Evolutionary conservation across 2,113 vertebrate species (phyloP), one percentile per base, ranked within the genome.

Genomic region (Formicarius rufipectus): DNA sequence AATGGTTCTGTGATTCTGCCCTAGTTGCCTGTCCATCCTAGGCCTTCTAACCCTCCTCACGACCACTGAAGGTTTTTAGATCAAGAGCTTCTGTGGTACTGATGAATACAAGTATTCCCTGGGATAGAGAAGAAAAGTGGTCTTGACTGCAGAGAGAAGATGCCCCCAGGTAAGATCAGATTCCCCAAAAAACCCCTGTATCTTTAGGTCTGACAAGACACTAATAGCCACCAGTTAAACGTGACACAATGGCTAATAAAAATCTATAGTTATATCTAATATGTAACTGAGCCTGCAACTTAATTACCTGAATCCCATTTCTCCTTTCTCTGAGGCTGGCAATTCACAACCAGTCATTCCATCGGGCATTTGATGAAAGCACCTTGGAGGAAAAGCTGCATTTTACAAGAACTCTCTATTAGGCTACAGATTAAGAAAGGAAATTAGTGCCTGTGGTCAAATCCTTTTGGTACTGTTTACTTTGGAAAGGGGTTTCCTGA

Each of bases 281-380:
- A 69, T 1, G 4, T 79, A 73, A 42, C 62, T 53, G 74, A 45
- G 28, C 18, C 71, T 89, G 68, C 58, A 73, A 71, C 45, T n/a
- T 77, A 89, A 91, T 94, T 91, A 78, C 67, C 47, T 94, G 71
- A 79, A 88, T 77, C 56, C 81, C 78, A 53, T 63, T 91, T 71
- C 69, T 78, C 19, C 33, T 85, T 39, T 27, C 47, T 47, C 31
- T 21, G 53, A 67, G 77, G 49, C 39, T 3, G 2, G 44, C 4
- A 0, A 50, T 53, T 74, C 74, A 79, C 17, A 59, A 39, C 31
- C 80, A 33, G 35, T 76, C 91, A 66, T 67, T 89, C 81, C 62
- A 69, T 17, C 37, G 39, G 9, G 40, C 1, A 1, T 22, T 31
- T 86, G 81, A 53, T 82, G 63, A 96, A 83, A 55, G 44, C 18